Percentiles rank a stretch among this genome's conserved stretches.
phyloP scores from a whole-genome alignment of 2,797 vertebrate genomes.

The Coregonus suidteri region DNA sequence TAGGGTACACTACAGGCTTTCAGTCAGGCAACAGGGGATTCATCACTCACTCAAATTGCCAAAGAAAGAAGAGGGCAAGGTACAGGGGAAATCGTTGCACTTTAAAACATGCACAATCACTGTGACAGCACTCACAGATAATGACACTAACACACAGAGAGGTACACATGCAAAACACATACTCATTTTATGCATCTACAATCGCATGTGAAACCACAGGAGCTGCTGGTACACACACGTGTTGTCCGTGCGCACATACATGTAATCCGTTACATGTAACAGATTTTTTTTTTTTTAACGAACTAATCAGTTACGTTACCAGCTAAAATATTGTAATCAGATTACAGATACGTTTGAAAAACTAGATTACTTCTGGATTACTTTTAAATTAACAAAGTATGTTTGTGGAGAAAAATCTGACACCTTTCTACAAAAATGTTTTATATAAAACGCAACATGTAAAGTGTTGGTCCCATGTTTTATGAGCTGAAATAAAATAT shows the following conservation, averaged over 20 bases:
- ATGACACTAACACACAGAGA: background rate
- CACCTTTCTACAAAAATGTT: too few species aligned
- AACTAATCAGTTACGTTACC: too few species aligned
- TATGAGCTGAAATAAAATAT: too few species aligned
- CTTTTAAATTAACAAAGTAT: background rate
- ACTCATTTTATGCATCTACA: background rate
- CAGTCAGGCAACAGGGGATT: background rate
- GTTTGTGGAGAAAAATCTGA: background rate
- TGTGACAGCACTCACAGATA: background rate
- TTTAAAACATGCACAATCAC: background rate
- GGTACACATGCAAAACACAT: conserved; percentile 1
- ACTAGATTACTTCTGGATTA: too few species aligned
- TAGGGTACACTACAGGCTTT: background rate
- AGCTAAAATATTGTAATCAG: too few species aligned
- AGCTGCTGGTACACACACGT: background rate
- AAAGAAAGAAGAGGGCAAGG: background rate
- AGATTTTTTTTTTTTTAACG: accelerated
- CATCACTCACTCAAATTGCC: background rate
- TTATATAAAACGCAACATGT: too few species aligned
- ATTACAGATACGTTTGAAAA: too few species aligned
- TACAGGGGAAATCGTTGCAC: background rate
- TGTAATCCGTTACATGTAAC: too few species aligned
- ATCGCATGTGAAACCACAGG: background rate
- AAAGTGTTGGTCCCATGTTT: too few species aligned
- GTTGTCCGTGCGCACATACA: background rate